Percentiles rank a stretch among this genome's conserved stretches.
Conservation (phyloP, 2,797 vertebrate genomes). For the Micromesistius poutassou region DNA sequence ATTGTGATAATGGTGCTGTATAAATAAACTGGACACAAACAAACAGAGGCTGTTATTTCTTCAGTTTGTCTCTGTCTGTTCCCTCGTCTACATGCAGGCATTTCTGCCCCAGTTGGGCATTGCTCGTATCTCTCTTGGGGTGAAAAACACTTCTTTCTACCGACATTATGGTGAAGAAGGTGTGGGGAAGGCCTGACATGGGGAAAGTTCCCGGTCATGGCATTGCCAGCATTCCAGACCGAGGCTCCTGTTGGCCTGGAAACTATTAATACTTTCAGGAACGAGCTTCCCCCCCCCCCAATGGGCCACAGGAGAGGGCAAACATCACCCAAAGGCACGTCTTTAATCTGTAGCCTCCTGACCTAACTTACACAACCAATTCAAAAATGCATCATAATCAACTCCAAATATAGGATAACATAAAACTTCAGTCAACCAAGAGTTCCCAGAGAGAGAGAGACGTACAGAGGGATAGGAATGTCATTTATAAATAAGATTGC, state of each 20-base stretch:
- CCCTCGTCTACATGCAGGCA: neutral
- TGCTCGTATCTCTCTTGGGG: no score
- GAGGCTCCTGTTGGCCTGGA: slow-evolving; percentile 66
- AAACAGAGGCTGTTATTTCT: neutral
- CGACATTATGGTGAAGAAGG: slow-evolving; percentile 51
- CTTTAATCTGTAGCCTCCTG: neutral
- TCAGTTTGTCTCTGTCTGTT: neutral
- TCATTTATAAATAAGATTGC: neutral
- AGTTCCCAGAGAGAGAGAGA: neutral
- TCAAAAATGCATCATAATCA: neutral
- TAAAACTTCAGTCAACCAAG: neutral
- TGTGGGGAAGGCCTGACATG: slow-evolving; percentile 51
- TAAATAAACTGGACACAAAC: neutral
- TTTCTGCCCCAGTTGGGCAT: no score
- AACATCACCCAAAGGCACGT: neutral
- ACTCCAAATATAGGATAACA: neutral
- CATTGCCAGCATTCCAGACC: slow-evolving; percentile 68
- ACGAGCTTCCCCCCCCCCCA: slow-evolving; percentile 50
- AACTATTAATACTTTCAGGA: slow-evolving; percentile 75
- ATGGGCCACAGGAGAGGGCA: slow-evolving; percentile 31
- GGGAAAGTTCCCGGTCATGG: slow-evolving; percentile 67
- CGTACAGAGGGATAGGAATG: neutral
- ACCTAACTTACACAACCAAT: neutral
- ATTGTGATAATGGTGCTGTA: neutral
- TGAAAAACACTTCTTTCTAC: slow-evolving; percentile 29